A percentile compares a stretch with the other conserved stretches of the same genome.
Conservation (phyloP, 2,888 invertebrate species). For the Andrena dorsata region DNA sequence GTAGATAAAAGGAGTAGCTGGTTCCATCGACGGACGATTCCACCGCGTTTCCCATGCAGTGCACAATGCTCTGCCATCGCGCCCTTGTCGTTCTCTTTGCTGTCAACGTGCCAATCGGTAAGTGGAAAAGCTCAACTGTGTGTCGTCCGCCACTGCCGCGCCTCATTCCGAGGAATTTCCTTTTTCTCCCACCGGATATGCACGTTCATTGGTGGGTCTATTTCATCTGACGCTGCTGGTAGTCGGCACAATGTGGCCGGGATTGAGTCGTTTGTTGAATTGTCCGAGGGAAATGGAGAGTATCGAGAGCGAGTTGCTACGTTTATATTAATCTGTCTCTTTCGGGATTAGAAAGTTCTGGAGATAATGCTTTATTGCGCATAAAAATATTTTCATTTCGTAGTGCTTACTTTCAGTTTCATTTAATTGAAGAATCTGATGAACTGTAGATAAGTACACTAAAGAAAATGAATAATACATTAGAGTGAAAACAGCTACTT, state of each 20-base stretch:
- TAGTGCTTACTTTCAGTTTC: too few species aligned
- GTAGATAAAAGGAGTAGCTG: constrained; percentile 75
- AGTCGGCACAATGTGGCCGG: background rate
- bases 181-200: background rate
- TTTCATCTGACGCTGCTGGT: background rate
- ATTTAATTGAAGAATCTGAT: background rate
- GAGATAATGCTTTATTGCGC: too few species aligned
- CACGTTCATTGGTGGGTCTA: background rate
- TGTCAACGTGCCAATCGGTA: constrained; percentile 83
- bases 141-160: constrained; percentile 1
- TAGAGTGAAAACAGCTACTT: too few species aligned
- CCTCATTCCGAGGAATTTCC: background rate
- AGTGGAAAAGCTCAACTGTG: constrained; percentile 61
- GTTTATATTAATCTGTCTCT: background rate
- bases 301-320: background rate
- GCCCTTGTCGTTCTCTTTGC: constrained; percentile 79
- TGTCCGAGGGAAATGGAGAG: background rate
- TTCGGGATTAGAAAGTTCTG: background rate
- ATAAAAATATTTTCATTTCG: too few species aligned
- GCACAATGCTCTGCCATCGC: constrained; percentile 82
- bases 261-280: background rate
- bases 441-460: background rate
- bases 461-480: background rate
- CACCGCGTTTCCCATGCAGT: constrained; percentile 69
- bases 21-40: constrained; percentile 73